These are phyloP conservation scores for Dorcus hopei DNA, from an alignment of 2,888 invertebrate species.

Conservation along the genomic window DNA sequence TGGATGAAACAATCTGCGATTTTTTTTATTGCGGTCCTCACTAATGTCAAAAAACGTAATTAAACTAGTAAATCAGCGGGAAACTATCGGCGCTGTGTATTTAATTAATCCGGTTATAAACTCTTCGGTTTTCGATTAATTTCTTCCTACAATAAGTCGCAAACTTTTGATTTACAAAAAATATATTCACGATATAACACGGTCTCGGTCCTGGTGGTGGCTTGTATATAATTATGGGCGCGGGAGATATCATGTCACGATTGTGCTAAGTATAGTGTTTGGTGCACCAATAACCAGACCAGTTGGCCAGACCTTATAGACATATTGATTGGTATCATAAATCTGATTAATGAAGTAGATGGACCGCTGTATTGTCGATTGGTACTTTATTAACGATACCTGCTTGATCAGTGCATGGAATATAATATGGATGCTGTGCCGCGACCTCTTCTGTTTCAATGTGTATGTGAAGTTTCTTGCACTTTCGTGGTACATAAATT, in stretches of 20 bases:
- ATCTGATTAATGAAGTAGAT: slow-evolving; percentile 21
- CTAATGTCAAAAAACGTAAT: neutral
- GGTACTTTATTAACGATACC: slow-evolving; percentile 46
- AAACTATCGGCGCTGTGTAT: slow-evolving; percentile 1
- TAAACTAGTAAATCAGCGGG: neutral
- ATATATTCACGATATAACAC: slow-evolving; percentile 9
- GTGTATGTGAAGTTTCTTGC: neutral
- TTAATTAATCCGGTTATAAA: slow-evolving; percentile 1
- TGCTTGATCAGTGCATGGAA: slow-evolving; percentile 12
- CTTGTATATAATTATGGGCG: slow-evolving; percentile 47
- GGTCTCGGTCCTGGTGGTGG: slow-evolving; percentile 17
- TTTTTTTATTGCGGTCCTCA: too few species aligned
- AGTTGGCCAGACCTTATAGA: slow-evolving; percentile 35
- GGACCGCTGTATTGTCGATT: slow-evolving; percentile 38
- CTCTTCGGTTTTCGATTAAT: slow-evolving; percentile 16
- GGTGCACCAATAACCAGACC: slow-evolving; percentile 47
- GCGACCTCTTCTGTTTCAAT: neutral
- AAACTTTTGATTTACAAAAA: slow-evolving; percentile 7
- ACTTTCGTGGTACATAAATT: neutral
- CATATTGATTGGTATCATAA: slow-evolving; percentile 20
- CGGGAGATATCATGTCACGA: slow-evolving; percentile 50
- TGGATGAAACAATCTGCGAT: too few species aligned
- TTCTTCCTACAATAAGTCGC: slow-evolving; percentile 20
- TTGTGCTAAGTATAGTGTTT: slow-evolving; percentile 51
- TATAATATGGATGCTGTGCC: slow-evolving; percentile 19